A percentile compares a stretch with the other conserved stretches of the same genome.
Conservation (phyloP, 2,888 invertebrate species). For the Clitarchus hookeri region DNA sequence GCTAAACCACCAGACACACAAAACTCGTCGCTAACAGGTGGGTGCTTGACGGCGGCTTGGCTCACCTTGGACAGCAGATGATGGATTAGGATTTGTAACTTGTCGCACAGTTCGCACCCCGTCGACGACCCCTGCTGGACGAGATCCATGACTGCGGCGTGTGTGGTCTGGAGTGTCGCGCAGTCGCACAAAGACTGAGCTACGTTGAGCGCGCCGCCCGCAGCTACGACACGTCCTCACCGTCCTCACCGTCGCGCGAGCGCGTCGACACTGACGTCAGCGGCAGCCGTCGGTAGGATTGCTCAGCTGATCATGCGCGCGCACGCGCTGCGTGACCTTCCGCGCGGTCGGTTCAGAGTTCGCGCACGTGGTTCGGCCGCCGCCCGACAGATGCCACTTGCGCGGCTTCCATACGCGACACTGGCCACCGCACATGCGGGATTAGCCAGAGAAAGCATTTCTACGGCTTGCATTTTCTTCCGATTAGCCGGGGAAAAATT, state of each 20-base stretch:
- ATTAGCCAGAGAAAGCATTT: too few species aligned
- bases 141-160: constrained; percentile 19
- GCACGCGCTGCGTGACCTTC: not conserved
- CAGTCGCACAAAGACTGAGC: constrained; percentile 8
- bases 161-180: not conserved
- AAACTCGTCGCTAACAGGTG: too few species aligned
- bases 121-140: constrained; percentile 23
- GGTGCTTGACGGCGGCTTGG: too few species aligned
- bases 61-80: constrained; percentile 72
- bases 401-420: not conserved
- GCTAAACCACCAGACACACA: too few species aligned
- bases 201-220: not conserved
- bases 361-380: constrained; percentile 15
- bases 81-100: constrained; percentile 71
- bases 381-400: not conserved
- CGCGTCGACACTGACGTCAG: constrained; percentile 23
- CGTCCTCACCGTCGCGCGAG: not conserved
- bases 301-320: not conserved
- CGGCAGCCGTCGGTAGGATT: not conserved
- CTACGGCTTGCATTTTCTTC: too few species aligned
- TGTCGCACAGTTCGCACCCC: constrained; percentile 71
- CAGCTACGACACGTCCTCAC: not conserved
- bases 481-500: too few species aligned
- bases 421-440: too few species aligned
- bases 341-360: not conserved